Evolutionary conservation across 2,113 vertebrate genomes (phyloP).

Genomic region (Chiloscyllium plagiosum): DNA sequence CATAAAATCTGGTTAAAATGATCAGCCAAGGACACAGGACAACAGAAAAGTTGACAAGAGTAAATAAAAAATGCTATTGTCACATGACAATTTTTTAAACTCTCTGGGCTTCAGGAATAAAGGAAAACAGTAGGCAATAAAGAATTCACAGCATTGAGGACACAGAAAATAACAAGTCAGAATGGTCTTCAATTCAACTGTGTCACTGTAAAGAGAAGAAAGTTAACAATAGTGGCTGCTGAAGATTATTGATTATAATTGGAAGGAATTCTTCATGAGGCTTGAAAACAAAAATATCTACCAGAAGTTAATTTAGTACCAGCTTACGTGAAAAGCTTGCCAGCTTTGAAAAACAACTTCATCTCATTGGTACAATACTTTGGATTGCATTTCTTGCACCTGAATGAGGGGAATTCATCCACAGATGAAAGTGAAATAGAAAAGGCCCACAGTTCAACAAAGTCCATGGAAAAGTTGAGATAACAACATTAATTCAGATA

Average conservation of each 20-base stretch:
- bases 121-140: not conserved
- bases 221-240: not conserved
- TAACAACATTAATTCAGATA: not conserved
- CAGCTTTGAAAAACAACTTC: not conserved
- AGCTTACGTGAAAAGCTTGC: not conserved
- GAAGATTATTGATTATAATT: not conserved
- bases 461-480: not conserved
- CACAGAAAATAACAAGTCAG: not conserved
- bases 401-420: not conserved
- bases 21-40: not conserved
- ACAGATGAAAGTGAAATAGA: not conserved
- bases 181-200: not conserved
- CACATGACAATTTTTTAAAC: not conserved
- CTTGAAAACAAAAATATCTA: not conserved
- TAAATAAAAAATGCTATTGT: not conserved
- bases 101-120: not conserved
- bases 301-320: not conserved
- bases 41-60: not conserved
- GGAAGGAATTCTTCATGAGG: not conserved
- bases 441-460: not conserved
- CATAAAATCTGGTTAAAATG: not conserved
- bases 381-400: not conserved
- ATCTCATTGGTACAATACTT: not conserved
- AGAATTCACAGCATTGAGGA: not conserved
- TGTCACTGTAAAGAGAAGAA: not conserved